phyloP scores from a whole-genome alignment of 1,140 invertebrate species.

The Drosophila tristis region DNA sequence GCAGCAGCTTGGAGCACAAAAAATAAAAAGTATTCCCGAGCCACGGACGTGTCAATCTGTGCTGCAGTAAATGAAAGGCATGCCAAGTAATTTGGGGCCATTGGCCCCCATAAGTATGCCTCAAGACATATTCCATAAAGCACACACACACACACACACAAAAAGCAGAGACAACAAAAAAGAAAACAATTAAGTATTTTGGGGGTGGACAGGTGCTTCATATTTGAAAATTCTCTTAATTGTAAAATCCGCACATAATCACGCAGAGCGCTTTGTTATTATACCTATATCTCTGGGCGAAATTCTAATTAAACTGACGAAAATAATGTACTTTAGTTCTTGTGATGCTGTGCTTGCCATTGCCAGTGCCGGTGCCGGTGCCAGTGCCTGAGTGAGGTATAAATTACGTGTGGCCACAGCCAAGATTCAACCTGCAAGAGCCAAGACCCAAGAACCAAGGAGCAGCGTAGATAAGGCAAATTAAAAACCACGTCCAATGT shows the following conservation, averaged over 20 bases:
- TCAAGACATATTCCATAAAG: constrained; percentile 5
- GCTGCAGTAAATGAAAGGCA: too few species aligned
- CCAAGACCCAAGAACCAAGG: constrained; percentile 2
- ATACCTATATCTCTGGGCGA: constrained; percentile 24
- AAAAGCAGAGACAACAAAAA: too few species aligned
- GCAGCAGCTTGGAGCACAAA: too few species aligned
- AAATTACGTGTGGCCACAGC: constrained; percentile 49
- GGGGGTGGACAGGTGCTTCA: background rate
- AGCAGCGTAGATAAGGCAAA: constrained; percentile 51
- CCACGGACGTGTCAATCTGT: too few species aligned
- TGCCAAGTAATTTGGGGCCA: too few species aligned
- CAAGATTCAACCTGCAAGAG: background rate
- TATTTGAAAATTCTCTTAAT: constrained; percentile 27
- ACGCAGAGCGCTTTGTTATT: constrained; percentile 33
- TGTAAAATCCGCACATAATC: constrained; percentile 29
- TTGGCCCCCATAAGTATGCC: constrained; percentile 20
- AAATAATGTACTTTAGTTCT: constrained; percentile 57
- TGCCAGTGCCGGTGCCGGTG: constrained; percentile 1
- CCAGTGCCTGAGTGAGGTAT: constrained; percentile 35
- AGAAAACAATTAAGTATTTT: constrained; percentile 10
- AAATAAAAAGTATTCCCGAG: too few species aligned
- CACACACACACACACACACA: too few species aligned
- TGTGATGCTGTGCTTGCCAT: constrained; percentile 5
- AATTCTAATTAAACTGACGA: constrained; percentile 65
- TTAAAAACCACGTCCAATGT: constrained; percentile 63